Evolutionary conservation across 1,140 invertebrate genomes (phyloP), one percentile per base, ranked within the genome.

Genomic region (Ladona fulva): DNA sequence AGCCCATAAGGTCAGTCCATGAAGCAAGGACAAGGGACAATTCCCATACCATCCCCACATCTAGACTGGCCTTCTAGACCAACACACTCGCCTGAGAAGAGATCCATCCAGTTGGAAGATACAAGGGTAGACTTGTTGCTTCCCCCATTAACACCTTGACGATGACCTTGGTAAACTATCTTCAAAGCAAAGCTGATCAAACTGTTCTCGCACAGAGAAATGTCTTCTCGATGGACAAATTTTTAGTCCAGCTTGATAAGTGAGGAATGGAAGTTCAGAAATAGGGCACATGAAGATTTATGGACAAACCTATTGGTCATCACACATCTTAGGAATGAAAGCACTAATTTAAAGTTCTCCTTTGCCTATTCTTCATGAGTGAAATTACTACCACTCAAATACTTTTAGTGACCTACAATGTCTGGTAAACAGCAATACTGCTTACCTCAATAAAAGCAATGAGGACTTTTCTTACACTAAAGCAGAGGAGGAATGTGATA

Each of bases 11-110:
- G 52, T 52, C 19, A 19, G 44, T 19, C 19, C 44, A 52, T 16
- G 52, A 66, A 66, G n/a, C 52, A 66, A 66, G 52, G 52, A 66
- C 52, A 66, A 6, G 52, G 77, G 37, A 77, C 79, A 80, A 79
- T 78, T 12, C 52, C 52, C 52, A 66, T 22, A 66, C 52, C 14
- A 16, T 22, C 52, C 52, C 52, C 52, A 66, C 52, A 66, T 19
- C 52, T 66, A 66, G 52, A 66, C 52, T 66, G 52, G 52, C 14
- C 52, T 22, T 19, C 52, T 6, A 22, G 52, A 66, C 52, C 52
- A 66, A 66, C 14, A 22, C 52, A 66, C 52, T 66, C 52, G 52
- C 52, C 52, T 66, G 52, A 66, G 52, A 22, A 19, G 52, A 66
- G 52, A 66, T 66, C 52, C 52, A 66, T 66, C 52, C 52, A 12